phyloP scores from a whole-genome alignment of 2,888 invertebrate genomes.

The Drosophila formosana region DNA sequence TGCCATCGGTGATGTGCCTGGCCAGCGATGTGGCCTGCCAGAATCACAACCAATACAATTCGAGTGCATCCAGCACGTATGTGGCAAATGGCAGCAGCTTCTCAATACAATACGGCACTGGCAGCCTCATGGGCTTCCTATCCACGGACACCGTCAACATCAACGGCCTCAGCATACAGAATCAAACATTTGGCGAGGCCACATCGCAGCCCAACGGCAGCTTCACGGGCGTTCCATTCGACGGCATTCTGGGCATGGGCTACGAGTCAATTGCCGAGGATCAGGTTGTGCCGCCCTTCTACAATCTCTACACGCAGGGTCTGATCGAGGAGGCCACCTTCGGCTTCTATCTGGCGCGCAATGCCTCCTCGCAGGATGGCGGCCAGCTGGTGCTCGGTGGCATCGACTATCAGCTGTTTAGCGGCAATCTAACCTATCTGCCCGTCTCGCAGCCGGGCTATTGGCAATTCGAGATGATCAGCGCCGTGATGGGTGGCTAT shows the following conservation, averaged over 20 bases:
- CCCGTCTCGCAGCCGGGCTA: conserved; percentile 93
- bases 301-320: conserved; percentile 94
- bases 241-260: conserved; percentile 98
- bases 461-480: conserved; percentile 97
- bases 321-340: conserved; percentile 91
- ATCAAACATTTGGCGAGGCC: conserved; percentile 98
- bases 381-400: conserved; percentile 97
- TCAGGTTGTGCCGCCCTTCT: conserved; percentile 94
- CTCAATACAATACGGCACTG: conserved; percentile 97
- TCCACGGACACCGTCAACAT: conserved; percentile 93
- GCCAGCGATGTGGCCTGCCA: conserved; percentile 96
- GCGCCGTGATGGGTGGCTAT: conserved; percentile 86
- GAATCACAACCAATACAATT: conserved; percentile 98
- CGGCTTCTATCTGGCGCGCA: conserved; percentile 95
- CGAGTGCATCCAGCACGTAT: conserved; percentile 92
- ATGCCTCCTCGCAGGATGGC: conserved; percentile 89
- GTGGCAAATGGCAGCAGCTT: conserved; percentile 94
- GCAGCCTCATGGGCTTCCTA: conserved; percentile 97
- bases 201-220: conserved; percentile 95
- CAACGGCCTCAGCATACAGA: conserved; percentile 89
- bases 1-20: conserved; percentile 97
- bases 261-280: conserved; percentile 95
- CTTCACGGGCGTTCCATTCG: conserved; percentile 98
- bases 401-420: conserved; percentile 94
- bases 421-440: conserved; percentile 88